Conservation (phyloP, 1,140 invertebrate genomes). For the Aphaenogaster ashmeadi region DNA sequence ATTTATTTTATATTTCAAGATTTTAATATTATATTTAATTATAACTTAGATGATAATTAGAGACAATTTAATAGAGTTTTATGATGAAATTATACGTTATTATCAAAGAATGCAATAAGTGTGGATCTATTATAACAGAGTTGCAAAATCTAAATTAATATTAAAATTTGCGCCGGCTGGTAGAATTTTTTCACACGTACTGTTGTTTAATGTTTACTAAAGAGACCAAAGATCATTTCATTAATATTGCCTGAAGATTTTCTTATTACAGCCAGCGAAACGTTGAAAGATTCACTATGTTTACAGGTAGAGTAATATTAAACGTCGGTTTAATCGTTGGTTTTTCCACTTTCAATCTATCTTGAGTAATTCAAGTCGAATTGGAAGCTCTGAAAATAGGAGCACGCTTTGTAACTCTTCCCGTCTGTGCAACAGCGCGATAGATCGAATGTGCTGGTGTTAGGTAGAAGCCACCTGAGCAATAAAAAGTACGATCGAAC, state of each 20-base stretch:
- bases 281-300: neutral
- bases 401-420: conserved; percentile 23
- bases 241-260: neutral
- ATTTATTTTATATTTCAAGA: neutral
- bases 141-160: neutral
- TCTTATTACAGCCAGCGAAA: neutral
- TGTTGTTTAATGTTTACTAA: neutral
- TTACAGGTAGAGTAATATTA: conserved; percentile 11
- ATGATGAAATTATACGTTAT: neutral
- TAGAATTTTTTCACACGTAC: neutral
- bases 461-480: conserved; percentile 35
- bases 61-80: neutral
- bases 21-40: neutral
- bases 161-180: neutral
- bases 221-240: neutral
- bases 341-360: conserved; percentile 25
- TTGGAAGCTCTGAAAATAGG: conserved; percentile 38
- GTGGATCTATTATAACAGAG: neutral
- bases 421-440: neutral
- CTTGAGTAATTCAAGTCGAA: conserved; percentile 49
- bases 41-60: neutral
- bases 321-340: conserved; percentile 21
- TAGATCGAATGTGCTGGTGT: conserved; percentile 23
- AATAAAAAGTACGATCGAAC: conserved; percentile 53
- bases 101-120: neutral